Conservation (phyloP, 2,888 invertebrate genomes). For the Cryptocheilus praepositus region DNA sequence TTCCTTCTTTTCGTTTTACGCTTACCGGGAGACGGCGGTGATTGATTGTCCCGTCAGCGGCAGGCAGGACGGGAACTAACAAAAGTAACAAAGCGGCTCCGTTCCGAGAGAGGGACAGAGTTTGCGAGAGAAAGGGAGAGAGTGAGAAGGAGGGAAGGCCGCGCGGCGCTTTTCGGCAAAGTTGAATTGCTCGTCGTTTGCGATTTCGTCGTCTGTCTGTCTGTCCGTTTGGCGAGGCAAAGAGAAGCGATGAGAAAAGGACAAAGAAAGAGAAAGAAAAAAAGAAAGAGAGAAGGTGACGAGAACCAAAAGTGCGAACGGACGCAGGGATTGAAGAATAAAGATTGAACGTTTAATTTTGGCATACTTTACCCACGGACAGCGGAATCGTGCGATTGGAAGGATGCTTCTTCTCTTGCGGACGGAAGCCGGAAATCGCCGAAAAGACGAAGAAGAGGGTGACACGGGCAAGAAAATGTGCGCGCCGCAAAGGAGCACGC, state of each 20-base stretch:
- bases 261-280: neutral
- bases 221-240: constrained; percentile 5
- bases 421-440: no score
- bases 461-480: no score
- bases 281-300: neutral
- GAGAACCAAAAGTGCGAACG: neutral
- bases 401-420: no score
- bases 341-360: no score
- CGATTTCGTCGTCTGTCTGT: constrained; percentile 30
- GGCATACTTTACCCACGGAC: no score
- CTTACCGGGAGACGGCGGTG: constrained; percentile 63
- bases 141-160: constrained; percentile 6
- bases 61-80: constrained; percentile 65
- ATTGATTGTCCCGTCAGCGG: constrained; percentile 73
- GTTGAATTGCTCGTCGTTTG: constrained; percentile 58
- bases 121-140: constrained; percentile 8
- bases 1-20: constrained; percentile 62
- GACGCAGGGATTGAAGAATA: no score
- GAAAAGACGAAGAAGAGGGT: no score
- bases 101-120: constrained; percentile 42
- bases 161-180: constrained; percentile 53
- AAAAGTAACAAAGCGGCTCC: constrained; percentile 68
- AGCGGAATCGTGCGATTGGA: no score
- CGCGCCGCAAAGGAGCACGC: no score
- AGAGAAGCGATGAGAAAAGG: neutral